Conservation (phyloP, 1,140 invertebrate species). For the Temnothorax curvispinosus region DNA sequence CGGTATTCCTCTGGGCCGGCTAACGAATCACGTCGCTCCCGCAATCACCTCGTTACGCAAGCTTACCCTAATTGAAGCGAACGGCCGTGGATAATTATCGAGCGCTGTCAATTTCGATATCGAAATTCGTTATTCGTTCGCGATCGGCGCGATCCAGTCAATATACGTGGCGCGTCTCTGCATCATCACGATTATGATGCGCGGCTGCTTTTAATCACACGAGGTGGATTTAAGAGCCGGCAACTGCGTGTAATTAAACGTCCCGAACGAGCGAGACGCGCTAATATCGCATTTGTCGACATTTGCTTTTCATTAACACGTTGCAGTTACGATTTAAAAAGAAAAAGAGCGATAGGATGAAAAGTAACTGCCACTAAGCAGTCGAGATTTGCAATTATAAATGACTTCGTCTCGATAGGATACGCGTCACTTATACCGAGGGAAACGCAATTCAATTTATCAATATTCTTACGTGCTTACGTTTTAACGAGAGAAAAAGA, state of each 20-base stretch:
- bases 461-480: not conserved
- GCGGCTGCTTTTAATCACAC: conserved; percentile 22
- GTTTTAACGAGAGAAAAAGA: not conserved
- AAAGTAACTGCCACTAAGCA: conserved; percentile 14
- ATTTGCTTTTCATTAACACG: conserved; percentile 29
- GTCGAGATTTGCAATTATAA: conserved; percentile 30
- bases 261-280: not conserved
- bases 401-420: not conserved
- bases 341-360: not conserved
- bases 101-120: conserved; percentile 49
- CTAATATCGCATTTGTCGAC: conserved; percentile 15
- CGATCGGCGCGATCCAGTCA: conserved; percentile 1
- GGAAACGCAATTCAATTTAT: conserved; percentile 31
- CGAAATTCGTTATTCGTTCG: conserved; percentile 32
- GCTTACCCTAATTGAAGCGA: conserved; percentile 65
- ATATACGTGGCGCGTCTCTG: not conserved
- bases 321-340: conserved; percentile 5
- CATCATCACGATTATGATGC: conserved; percentile 1
- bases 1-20: conserved; percentile 60
- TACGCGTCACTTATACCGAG: not conserved
- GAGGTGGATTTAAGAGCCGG: conserved; percentile 2
- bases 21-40: conserved; percentile 64
- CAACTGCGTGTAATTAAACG: conserved; percentile 26
- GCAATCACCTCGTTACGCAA: conserved; percentile 72
- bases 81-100: conserved; percentile 60